Evolutionary conservation across 1,140 invertebrate species (phyloP), one percentile per base, ranked within the genome.

Genomic region (Polypedilum pembai): DNA sequence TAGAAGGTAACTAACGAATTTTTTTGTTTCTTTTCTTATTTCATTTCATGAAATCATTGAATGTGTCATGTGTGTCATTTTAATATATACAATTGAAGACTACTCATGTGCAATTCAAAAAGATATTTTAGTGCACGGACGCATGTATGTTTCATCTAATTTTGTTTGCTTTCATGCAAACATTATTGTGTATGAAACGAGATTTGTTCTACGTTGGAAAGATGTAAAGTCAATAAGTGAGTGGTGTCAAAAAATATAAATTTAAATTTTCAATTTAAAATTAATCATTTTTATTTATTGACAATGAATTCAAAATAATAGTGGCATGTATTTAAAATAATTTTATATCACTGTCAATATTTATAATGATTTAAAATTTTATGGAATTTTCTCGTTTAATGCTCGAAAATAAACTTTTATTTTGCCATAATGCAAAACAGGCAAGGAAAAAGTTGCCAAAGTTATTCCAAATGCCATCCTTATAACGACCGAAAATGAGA

Each of bases 391-490:
- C 12, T 56, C 12, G 15, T 56, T 15, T 12, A 8, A 56, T 56
- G 12, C 3, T 69, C 65, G 10, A 56, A 56, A 4, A 69, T 20
- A 66, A 66, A 69, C 3, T 33, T 33, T 33, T 33, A n/a, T 33
- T 33, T 5, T 33, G 24, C 5, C 24, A 66, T 8, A 66, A 66
- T 18, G 4, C 87, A 72, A 87, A 92, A 76, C 90, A 90, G 65
- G 65, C 10, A 94, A 94, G 82, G 92, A 94, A 80, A 94, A 93
- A 85, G 94, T 92, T 24, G 93, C 94, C 3, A 84, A 95, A 79
- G 93, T 98, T 17, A 97, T 98, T 82, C 95, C 95, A 74, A 98
- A 98, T 86, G 95, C 95, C 74, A 92, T 98, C 78, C 88, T 94
- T 77, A 89, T 98, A 77, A 88, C 87, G 76, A 95, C 93, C 17